A percentile compares a stretch with the other conserved stretches of the same genome.
Conservation (phyloP, 2,113 vertebrate species). For the Spermophilus dauricus region DNA sequence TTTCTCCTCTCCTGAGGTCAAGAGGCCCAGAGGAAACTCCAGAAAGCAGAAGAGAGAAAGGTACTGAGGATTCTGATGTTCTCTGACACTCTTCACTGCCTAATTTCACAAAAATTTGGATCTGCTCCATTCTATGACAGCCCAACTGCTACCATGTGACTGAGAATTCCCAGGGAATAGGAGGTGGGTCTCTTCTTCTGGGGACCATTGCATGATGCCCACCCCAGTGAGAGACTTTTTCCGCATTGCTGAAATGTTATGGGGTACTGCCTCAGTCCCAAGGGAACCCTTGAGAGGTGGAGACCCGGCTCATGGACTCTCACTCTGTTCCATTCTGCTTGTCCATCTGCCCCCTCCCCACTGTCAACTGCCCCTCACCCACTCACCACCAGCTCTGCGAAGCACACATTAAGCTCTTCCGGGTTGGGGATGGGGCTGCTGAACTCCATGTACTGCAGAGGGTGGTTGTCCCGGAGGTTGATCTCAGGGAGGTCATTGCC, state of each 20-base stretch:
- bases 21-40: neutral
- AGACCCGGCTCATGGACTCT: neutral
- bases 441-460: conserved; percentile 97
- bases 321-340: neutral
- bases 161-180: neutral
- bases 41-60: neutral
- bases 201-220: neutral
- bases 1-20: neutral
- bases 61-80: neutral
- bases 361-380: neutral
- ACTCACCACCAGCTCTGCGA: conserved; percentile 98
- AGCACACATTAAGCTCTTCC: conserved; percentile 96
- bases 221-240: neutral
- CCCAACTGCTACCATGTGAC: neutral
- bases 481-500: conserved; percentile 96
- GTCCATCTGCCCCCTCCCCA: neutral
- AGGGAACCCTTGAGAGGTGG: neutral
- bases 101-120: neutral
- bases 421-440: conserved; percentile 95
- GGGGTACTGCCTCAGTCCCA: neutral
- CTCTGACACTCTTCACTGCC: neutral
- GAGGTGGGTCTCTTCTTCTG: neutral
- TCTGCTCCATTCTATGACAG: neutral
- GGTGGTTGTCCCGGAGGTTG: conserved; percentile 96
- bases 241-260: neutral